Conservation (phyloP, 2,888 invertebrate species). For the Lydus trimaculatus region DNA sequence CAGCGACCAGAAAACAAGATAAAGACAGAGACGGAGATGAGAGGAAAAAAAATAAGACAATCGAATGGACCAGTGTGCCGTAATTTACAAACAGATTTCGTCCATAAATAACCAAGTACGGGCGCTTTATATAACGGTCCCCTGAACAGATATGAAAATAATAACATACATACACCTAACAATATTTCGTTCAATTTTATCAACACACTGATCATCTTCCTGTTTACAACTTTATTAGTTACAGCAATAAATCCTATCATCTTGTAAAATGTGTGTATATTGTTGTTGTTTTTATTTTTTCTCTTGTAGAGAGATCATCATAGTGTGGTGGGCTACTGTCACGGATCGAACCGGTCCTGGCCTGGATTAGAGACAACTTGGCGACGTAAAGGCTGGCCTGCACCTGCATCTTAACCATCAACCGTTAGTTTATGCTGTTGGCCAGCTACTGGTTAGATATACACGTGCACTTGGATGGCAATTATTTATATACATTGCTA, state of each 20-base stretch:
- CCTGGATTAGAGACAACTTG: slow-evolving; percentile 10
- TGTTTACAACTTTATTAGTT: slow-evolving; percentile 27
- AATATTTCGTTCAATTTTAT: slow-evolving; percentile 22
- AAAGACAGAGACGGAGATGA: background rate
- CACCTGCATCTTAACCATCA: slow-evolving; percentile 31
- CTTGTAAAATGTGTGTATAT: background rate
- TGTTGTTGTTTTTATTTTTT: background rate
- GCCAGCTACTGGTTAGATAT: slow-evolving; percentile 31
- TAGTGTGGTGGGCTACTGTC: slow-evolving; percentile 9
- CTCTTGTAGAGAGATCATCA: background rate
- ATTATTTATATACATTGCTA: slow-evolving; percentile 26
- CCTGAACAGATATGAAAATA: slow-evolving; percentile 18
- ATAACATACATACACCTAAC: slow-evolving; percentile 19
- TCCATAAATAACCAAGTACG: slow-evolving; percentile 21
- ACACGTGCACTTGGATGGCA: slow-evolving; percentile 31
- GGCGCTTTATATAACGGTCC: slow-evolving; percentile 25
- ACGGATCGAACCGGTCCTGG: slow-evolving; percentile 10
- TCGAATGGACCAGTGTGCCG: slow-evolving; percentile 14
- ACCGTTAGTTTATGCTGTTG: slow-evolving; percentile 32
- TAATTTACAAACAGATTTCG: slow-evolving; percentile 23
- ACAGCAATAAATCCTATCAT: slow-evolving; percentile 21
- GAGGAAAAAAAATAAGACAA: slow-evolving; percentile 17
- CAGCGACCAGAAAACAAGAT: slow-evolving; percentile 4
- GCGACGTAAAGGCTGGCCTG: slow-evolving; percentile 26
- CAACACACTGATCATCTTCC: slow-evolving; percentile 17